phyloP scores from a whole-genome alignment of 2,797 vertebrate species.

The Esox masquinongy region DNA sequence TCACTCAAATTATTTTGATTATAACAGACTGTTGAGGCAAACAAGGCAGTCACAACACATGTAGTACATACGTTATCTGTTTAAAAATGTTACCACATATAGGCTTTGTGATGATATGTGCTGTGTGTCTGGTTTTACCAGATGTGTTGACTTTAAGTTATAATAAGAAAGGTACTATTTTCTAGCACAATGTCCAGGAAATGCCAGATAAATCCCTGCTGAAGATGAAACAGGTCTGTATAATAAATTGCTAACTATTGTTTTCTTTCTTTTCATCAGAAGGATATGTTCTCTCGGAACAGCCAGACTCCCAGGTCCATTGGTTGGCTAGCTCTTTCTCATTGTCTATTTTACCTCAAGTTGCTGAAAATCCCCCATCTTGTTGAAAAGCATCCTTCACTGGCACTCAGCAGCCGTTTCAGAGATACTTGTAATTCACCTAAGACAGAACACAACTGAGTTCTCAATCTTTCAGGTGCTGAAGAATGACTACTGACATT shows the following conservation, averaged over 20 bases:
- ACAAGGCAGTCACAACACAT: too few relatives aligned
- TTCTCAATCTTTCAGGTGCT: slow-evolving; percentile 61
- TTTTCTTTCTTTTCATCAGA: slow-evolving; percentile 53
- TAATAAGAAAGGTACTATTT: neutral
- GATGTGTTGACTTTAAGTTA: neutral
- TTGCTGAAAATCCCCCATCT: slow-evolving; percentile 65
- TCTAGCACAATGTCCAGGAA: neutral
- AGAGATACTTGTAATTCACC: slow-evolving; percentile 55
- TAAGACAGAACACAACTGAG: slow-evolving; percentile 55
- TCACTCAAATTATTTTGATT: too few relatives aligned
- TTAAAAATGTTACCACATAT: neutral
- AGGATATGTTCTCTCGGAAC: slow-evolving; percentile 57
- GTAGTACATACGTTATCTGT: neutral
- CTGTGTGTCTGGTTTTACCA: neutral
- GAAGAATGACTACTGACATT: slow-evolving; percentile 55
- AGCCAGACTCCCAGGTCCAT: neutral
- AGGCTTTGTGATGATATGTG: neutral
- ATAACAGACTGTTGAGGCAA: too few relatives aligned
- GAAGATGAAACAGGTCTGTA: slow-evolving; percentile 24
- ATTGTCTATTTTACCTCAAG: slow-evolving; percentile 59
- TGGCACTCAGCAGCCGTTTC: slow-evolving; percentile 62
- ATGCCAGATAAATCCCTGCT: neutral
- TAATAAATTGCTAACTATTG: slow-evolving; percentile 51
- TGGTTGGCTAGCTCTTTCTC: slow-evolving; percentile 35
- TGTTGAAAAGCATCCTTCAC: slow-evolving; percentile 67